Percentiles rank a stretch among this genome's conserved stretches.
These are phyloP conservation scores for Lonchura striata DNA, from an alignment of 2,113 vertebrate genomes.

Conservation along the genomic window DNA sequence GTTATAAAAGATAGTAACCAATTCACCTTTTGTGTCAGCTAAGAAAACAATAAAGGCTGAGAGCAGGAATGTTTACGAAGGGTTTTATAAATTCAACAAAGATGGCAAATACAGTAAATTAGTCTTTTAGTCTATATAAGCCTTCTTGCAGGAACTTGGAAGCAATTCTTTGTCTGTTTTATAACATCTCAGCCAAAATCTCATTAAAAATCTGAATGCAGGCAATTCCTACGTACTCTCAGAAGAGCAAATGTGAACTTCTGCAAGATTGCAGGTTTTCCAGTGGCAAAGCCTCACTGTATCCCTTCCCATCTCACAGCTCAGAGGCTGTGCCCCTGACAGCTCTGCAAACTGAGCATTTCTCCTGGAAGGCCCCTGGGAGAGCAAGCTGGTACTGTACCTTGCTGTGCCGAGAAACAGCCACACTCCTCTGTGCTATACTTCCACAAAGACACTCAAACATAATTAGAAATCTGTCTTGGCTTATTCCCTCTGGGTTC, in stretches of 20 bases:
- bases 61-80: neutral
- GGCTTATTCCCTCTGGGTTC: neutral
- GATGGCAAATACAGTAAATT: neutral
- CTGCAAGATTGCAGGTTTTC: neutral
- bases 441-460: neutral
- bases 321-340: neutral
- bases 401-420: neutral
- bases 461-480: neutral
- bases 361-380: neutral
- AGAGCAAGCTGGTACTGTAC: neutral
- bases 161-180: neutral
- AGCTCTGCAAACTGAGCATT: neutral
- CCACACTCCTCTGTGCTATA: neutral
- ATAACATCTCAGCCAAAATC: neutral
- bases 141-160: neutral
- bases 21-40: constrained; percentile 24
- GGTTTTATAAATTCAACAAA: constrained; percentile 27
- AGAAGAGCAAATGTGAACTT: neutral
- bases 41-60: constrained; percentile 10
- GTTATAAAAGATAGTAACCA: neutral
- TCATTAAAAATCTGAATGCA: constrained; percentile 14
- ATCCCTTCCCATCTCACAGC: neutral
- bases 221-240: neutral
- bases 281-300: neutral
- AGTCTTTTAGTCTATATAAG: neutral